These are phyloP conservation scores for Macrosteles quadrilineatus DNA, from an alignment of 1,140 invertebrate genomes.

Conservation along the genomic window DNA sequence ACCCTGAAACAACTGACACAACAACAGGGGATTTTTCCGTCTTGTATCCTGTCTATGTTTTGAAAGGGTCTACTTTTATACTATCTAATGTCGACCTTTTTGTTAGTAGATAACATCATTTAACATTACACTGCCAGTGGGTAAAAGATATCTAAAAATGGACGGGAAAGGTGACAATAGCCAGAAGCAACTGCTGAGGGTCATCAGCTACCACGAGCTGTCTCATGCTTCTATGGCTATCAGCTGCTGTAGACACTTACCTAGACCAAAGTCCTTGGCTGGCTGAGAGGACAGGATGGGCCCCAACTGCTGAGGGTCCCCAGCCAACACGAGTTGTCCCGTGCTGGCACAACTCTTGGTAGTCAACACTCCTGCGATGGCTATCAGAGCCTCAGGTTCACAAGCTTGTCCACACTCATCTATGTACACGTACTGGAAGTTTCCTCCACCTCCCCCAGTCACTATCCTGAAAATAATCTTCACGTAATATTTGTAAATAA, in stretches of 20 bases:
- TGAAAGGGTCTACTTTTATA: too few relatives aligned
- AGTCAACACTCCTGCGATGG: conserved; percentile 53
- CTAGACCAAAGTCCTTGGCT: conserved; percentile 64
- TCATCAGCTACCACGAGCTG: conserved; percentile 87
- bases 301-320: conserved; percentile 90
- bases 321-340: conserved; percentile 79
- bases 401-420: conserved; percentile 91
- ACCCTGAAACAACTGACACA: too few relatives aligned
- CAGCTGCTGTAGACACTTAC: too few relatives aligned
- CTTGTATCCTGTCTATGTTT: too few relatives aligned
- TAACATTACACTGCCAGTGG: too few relatives aligned
- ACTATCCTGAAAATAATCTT: conserved; percentile 15
- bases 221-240: conserved; percentile 45
- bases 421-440: conserved; percentile 82
- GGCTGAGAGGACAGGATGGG: conserved; percentile 72
- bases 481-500: too few relatives aligned
- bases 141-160: too few relatives aligned
- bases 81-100: too few relatives aligned
- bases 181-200: conserved; percentile 86
- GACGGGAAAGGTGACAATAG: too few relatives aligned
- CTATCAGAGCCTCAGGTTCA: conserved; percentile 84
- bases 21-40: too few relatives aligned
- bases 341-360: neutral
- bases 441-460: neutral
- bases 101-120: too few relatives aligned